Conservation (phyloP, 1,140 invertebrate genomes). For the Oscheius sp. region DNA sequence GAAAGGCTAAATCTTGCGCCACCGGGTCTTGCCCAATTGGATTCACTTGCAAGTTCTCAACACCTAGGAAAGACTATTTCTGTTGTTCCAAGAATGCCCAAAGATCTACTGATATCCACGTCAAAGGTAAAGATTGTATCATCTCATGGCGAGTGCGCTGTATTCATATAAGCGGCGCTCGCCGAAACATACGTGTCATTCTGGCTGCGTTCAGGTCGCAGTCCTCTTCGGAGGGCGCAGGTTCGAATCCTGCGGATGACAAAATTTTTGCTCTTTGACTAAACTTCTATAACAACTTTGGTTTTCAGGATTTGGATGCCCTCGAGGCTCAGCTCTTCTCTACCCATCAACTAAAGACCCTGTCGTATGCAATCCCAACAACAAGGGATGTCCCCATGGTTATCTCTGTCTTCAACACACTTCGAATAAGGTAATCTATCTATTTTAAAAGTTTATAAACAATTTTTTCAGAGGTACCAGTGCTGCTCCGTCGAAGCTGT, state of each 20-base stretch:
- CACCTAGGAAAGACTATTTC: slow-evolving; percentile 20
- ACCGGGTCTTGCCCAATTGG: slow-evolving; percentile 25
- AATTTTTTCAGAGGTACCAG: not conserved
- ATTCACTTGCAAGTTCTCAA: slow-evolving; percentile 36
- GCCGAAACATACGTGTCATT: not conserved
- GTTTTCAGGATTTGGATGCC: slow-evolving; percentile 21
- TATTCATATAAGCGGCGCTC: not conserved
- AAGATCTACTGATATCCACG: slow-evolving; percentile 1
- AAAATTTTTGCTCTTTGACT: slow-evolving; percentile 10
- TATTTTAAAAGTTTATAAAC: not conserved
- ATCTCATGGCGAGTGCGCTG: not conserved
- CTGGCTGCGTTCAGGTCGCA: not conserved
- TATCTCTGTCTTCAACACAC: slow-evolving; percentile 31
- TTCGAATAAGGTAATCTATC: not conserved
- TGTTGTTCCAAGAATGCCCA: slow-evolving; percentile 33
- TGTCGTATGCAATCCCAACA: slow-evolving; percentile 24
- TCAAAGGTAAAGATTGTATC: not conserved
- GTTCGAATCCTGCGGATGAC: too few relatives aligned
- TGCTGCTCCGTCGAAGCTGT: slow-evolving; percentile 9
- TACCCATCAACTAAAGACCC: slow-evolving; percentile 28
- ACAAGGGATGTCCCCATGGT: slow-evolving; percentile 21
- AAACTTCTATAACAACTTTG: not conserved
- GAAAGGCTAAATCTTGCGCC: slow-evolving; percentile 23
- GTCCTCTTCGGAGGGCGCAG: too few relatives aligned
- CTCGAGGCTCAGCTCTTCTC: slow-evolving; percentile 23